Percentiles rank a stretch among this genome's conserved stretches.
phyloP scores from a whole-genome alignment of 2,113 vertebrate genomes.

The Phoxinus phoxinus region DNA sequence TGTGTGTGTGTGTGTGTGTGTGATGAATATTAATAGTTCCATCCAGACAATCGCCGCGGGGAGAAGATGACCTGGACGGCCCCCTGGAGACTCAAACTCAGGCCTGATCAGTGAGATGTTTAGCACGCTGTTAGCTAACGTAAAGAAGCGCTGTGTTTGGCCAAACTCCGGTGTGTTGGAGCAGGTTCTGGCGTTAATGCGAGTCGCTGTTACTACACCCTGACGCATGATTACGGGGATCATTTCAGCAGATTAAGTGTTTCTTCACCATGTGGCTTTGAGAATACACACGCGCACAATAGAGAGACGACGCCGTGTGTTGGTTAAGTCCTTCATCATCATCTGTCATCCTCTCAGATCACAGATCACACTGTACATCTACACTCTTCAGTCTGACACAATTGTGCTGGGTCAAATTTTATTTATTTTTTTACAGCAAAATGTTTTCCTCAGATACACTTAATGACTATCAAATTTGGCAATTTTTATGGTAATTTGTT shows the following conservation, averaged over 20 bases:
- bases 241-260: slow-evolving; percentile 37
- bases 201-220: slow-evolving; percentile 30
- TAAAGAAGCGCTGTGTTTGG: not conserved
- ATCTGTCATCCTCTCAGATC: not conserved
- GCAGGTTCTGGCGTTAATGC: not conserved
- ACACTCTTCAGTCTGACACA: too few relatives aligned
- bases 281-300: not conserved
- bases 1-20: slow-evolving; percentile 51
- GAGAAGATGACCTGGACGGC: slow-evolving; percentile 62
- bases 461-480: not conserved
- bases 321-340: not conserved
- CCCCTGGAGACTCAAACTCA: slow-evolving; percentile 24
- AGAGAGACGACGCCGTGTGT: not conserved
- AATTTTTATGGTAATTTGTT: not conserved
- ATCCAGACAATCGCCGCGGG: slow-evolving; percentile 62
- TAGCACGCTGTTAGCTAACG: not conserved
- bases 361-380: too few relatives aligned
- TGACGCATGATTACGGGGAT: slow-evolving; percentile 25
- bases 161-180: too few relatives aligned
- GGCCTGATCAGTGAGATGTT: not conserved
- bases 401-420: too few relatives aligned
- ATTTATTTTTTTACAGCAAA: not conserved
- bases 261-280: not conserved
- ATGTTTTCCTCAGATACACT: not conserved
- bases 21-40: slow-evolving; percentile 64